Evolutionary conservation across 1,140 invertebrate genomes (phyloP), one percentile per base, ranked within the genome.

Genomic region (Caenorhabditis remanei): DNA sequence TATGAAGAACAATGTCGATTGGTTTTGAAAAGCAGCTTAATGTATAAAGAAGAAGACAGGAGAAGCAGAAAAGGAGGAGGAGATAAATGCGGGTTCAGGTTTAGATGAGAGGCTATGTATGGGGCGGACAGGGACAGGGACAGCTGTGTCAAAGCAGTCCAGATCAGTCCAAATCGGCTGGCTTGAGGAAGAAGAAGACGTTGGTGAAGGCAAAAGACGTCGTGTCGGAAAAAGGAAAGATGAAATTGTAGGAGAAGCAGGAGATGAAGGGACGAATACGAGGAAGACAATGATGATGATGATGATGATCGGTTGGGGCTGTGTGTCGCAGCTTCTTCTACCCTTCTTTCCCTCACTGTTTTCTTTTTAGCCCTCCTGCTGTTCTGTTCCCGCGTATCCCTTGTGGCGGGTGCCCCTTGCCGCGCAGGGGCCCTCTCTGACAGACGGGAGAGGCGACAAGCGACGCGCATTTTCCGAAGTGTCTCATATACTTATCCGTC

Each of bases 401-500:
- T n/a, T 50, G 40, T 50, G 61, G 21, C 56, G 56, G 50, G 56
- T 58, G 67, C 46, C 71, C 46, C 71, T 50, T n/a, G 13, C 46
- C 65, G 13, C 21, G 61, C 7, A 9, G 32, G 63, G 9, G 63
- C 32, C 21, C 21, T 40, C 14, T 7, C 65, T 19, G 41, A 53
- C 71, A 5, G 71, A 50, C 43, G 71, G 46, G 71, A 79, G 13
- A 53, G n/a, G 71, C 46, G 40, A 46, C 65, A 16, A 71, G 61
- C 41, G 65, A 79, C 71, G 71, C 71, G 71, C 71, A 79, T 79
- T 79, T 79, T 79, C 71, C 71, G 53, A 79, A 79, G 71, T 79
- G 71, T 79, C 71, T 79, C 71, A 79, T 79, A 79, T 79, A 79
- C 71, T 79, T 79, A 79, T 79, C 71, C 71, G 71, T 79, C 71